Evolutionary conservation across 1,140 invertebrate species (phyloP).

Genomic region (Drosophila gunungcola): DNA sequence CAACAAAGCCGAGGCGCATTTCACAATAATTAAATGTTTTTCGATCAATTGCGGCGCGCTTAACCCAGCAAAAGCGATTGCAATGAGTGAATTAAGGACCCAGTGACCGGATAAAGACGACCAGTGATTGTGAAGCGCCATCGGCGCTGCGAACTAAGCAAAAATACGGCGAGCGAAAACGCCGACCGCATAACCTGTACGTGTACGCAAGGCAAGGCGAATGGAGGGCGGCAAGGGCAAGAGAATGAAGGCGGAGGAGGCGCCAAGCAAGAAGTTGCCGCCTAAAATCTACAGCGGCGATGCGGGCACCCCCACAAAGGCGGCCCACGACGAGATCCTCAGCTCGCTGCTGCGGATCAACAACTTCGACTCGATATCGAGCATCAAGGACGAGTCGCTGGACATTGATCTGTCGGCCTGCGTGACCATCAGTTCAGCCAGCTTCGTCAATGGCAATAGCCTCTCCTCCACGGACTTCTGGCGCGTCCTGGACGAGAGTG

Average conservation of each 20-base stretch:
- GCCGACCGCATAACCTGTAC: slow-evolving; percentile 81
- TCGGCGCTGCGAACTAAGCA: slow-evolving; percentile 41
- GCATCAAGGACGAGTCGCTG: slow-evolving; percentile 82
- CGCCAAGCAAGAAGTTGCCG: slow-evolving; percentile 84
- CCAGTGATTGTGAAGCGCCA: slow-evolving; percentile 45
- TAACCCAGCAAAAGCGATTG: slow-evolving; percentile 39
- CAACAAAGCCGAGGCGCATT: slow-evolving; percentile 76
- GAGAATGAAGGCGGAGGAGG: slow-evolving; percentile 82
- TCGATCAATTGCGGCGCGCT: slow-evolving; percentile 19
- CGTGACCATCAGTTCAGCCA: slow-evolving; percentile 76
- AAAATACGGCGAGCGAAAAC: slow-evolving; percentile 50
- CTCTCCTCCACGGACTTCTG: slow-evolving; percentile 82
- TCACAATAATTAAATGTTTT: slow-evolving; percentile 82
- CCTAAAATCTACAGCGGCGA: slow-evolving; percentile 75
- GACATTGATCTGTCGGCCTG: slow-evolving; percentile 83
- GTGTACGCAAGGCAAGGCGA: slow-evolving; percentile 69
- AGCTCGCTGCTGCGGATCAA: slow-evolving; percentile 77
- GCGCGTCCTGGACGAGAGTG: slow-evolving; percentile 79
- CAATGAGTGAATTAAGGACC: slow-evolving; percentile 51
- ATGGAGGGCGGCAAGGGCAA: slow-evolving; percentile 76
- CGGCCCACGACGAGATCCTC: slow-evolving; percentile 79
- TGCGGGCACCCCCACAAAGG: slow-evolving; percentile 68
- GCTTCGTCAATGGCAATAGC: slow-evolving; percentile 74
- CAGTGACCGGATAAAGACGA: slow-evolving; percentile 39
- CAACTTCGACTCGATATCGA: slow-evolving; percentile 81